Evolutionary conservation across 2,888 invertebrate genomes (phyloP).

Genomic region (Thymelicus lineola): DNA sequence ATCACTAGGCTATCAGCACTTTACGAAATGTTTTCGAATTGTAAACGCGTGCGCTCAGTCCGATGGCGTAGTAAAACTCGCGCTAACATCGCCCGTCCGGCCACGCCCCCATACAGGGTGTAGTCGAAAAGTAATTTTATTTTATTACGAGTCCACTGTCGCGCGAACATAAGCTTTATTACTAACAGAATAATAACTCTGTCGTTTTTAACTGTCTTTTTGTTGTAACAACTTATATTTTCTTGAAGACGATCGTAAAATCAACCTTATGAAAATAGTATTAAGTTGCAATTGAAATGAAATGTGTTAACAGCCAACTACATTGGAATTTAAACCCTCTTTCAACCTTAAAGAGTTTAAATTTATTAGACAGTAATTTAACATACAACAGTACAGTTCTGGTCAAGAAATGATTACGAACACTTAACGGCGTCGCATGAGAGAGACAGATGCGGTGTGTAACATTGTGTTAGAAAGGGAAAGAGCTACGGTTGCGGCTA

Average conservation of each 20-base stretch:
- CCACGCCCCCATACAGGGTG: constrained; percentile 82
- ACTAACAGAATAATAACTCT: constrained; percentile 61
- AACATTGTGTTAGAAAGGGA: constrained; percentile 43
- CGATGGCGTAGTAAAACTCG: constrained; percentile 65
- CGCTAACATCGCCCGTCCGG: constrained; percentile 49
- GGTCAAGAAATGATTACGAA: constrained; percentile 61
- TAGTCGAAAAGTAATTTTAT: constrained; percentile 72
- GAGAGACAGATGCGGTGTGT: constrained; percentile 47
- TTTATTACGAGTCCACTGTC: constrained; percentile 65
- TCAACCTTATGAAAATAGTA: constrained; percentile 39
- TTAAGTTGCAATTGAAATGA: not conserved
- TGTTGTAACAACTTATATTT: constrained; percentile 12
- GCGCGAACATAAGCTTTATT: constrained; percentile 78
- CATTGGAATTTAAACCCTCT: not conserved
- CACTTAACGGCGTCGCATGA: constrained; percentile 60
- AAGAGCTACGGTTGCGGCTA: constrained; percentile 53
- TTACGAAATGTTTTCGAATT: constrained; percentile 39
- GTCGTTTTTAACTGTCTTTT: constrained; percentile 54
- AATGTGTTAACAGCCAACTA: not conserved
- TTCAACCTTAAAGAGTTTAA: not conserved
- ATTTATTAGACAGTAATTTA: constrained; percentile 5
- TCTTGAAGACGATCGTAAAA: constrained; percentile 33
- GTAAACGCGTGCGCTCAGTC: constrained; percentile 58
- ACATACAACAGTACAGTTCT: constrained; percentile 42
- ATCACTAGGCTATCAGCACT: constrained; percentile 36